A percentile compares a stretch with the other conserved stretches of the same genome.
phyloP scores from a whole-genome alignment of 2,113 vertebrate species.

The Saimiri boliviensis region DNA sequence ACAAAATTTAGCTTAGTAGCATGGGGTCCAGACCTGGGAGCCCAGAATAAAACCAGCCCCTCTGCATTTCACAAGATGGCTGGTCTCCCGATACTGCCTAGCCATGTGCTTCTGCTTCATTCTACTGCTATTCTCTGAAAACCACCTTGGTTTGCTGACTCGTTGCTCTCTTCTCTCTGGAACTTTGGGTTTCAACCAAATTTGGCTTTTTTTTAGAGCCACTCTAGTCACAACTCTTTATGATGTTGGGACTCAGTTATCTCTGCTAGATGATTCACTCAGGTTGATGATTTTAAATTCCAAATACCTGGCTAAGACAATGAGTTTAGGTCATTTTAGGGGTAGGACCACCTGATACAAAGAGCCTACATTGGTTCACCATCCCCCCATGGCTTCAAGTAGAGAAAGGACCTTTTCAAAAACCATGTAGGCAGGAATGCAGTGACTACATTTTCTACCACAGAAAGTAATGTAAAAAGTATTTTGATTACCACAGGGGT shows the following conservation, averaged over 20 bases:
- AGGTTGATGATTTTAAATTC: background rate
- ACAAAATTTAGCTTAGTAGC: background rate
- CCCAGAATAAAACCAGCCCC: background rate
- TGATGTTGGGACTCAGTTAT: background rate
- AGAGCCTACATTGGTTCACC: background rate
- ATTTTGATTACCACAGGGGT: background rate
- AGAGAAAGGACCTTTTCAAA: background rate
- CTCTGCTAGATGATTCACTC: background rate
- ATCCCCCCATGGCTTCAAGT: background rate
- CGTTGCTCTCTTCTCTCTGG: background rate
- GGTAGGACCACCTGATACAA: background rate
- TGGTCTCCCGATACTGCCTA: background rate
- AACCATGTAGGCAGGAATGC: background rate
- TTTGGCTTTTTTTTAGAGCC: background rate
- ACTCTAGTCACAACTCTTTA: background rate
- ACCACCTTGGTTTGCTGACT: background rate
- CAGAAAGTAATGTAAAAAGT: background rate
- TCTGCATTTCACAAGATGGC: background rate
- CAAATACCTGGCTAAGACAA: background rate
- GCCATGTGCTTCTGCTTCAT: background rate
- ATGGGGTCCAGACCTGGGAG: background rate
- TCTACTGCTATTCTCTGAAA: background rate
- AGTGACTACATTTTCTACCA: background rate
- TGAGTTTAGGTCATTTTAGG: background rate
- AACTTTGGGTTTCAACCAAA: background rate